A percentile compares a stretch with the other conserved stretches of the same genome.
These are phyloP conservation scores for Mastomys natalensis DNA, from an alignment of 2,113 vertebrate species.

Conservation along the genomic window DNA sequence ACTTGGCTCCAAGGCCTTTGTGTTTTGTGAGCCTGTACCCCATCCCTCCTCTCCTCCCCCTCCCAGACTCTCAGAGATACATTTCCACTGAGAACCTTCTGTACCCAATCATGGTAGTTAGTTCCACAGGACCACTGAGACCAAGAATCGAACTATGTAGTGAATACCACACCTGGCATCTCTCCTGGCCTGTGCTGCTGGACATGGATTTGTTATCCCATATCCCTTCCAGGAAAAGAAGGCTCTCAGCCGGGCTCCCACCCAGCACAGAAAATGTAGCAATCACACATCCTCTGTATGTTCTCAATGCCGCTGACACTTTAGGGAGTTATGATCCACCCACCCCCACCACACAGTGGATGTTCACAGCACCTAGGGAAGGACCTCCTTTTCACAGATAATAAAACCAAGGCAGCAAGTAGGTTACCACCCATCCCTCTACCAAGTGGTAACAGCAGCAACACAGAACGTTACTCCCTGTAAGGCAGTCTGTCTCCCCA, in stretches of 20 bases:
- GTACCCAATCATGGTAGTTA: background rate
- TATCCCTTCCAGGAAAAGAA: background rate
- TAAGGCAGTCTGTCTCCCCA: background rate
- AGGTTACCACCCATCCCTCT: background rate
- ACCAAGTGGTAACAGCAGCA: background rate
- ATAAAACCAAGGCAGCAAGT: background rate
- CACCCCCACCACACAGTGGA: background rate
- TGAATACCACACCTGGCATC: background rate
- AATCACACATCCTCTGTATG: background rate
- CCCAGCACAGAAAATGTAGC: background rate
- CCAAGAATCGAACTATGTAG: background rate
- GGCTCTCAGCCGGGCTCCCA: background rate
- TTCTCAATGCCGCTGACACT: background rate
- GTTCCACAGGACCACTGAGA: background rate
- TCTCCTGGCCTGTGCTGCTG: background rate
- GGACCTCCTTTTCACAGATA: background rate
- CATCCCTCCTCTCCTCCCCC: no score
- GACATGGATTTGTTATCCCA: accelerated
- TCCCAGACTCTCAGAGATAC: background rate
- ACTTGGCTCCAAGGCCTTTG: background rate
- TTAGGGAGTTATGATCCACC: background rate
- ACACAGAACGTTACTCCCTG: background rate
- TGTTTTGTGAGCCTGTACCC: background rate
- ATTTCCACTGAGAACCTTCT: background rate
- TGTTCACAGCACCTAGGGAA: background rate